A percentile compares a stretch with the other conserved stretches of the same genome.
These are phyloP conservation scores for Bradypus variegatus DNA, from an alignment of 2,797 vertebrate genomes.

Conservation along the genomic window DNA sequence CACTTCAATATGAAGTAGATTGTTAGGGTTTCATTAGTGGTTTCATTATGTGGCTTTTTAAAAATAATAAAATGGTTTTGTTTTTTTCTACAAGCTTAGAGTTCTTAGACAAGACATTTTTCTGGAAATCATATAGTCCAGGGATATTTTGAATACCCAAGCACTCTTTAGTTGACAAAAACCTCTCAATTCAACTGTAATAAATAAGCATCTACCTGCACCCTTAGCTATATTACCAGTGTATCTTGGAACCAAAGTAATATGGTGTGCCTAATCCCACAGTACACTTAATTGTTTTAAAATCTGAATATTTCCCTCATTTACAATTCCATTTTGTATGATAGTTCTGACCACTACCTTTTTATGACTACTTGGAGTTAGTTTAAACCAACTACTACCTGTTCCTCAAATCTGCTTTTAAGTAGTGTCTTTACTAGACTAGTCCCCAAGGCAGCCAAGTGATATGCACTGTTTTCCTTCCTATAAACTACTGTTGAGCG, in stretches of 20 bases:
- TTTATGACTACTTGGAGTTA: constrained; percentile 86
- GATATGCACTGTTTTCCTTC: constrained; percentile 81
- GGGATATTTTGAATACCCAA: no score
- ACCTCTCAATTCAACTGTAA: constrained; percentile 78
- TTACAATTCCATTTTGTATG: constrained; percentile 70
- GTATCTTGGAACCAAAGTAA: constrained; percentile 79
- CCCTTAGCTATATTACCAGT: constrained; percentile 83
- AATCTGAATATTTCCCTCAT: constrained; percentile 82
- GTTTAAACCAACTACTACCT: constrained; percentile 62
- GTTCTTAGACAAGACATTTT: no score
- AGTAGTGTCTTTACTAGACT: constrained; percentile 79
- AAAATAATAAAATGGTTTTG: no score
- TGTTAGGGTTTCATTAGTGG: no score
- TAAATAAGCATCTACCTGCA: constrained; percentile 77
- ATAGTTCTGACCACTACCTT: constrained; percentile 80
- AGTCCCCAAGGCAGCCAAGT: constrained; percentile 85
- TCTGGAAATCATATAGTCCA: no score
- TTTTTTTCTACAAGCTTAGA: no score
- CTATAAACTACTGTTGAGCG: constrained; percentile 85
- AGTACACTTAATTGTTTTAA: constrained; percentile 82
- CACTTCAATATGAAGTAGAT: no score
- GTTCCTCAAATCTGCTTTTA: constrained; percentile 85
- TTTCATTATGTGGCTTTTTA: no score
- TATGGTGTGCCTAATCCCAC: constrained; percentile 77
- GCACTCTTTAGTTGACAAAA: no score